phyloP scores from a whole-genome alignment of 2,113 vertebrate species.

The Colossoma macropomum region DNA sequence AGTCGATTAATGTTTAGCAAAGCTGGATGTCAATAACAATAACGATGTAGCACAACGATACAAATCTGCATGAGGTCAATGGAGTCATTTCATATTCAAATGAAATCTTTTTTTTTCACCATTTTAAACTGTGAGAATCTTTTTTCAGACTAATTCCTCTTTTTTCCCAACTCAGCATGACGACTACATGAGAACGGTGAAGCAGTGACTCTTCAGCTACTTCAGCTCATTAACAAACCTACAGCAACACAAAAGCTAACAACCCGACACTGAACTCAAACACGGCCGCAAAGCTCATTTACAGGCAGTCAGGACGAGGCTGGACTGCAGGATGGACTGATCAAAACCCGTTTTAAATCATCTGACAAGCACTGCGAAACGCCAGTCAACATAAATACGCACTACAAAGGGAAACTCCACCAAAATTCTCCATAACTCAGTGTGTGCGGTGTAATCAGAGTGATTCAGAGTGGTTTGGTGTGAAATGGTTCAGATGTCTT shows the following conservation, averaged over 20 bases:
- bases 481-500: too few species aligned
- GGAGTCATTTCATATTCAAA: neutral
- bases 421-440: neutral
- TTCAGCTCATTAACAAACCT: neutral
- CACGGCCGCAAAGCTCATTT: neutral
- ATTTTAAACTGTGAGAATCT: neutral
- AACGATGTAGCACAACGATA: conserved; percentile 9
- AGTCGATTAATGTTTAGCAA: neutral
- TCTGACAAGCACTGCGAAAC: too few species aligned
- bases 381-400: too few species aligned
- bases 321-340: neutral
- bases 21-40: conserved; percentile 2
- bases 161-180: neutral
- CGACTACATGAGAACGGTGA: neutral
- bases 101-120: neutral
- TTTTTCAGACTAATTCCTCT: neutral
- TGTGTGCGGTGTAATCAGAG: too few species aligned
- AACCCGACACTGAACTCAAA: neutral
- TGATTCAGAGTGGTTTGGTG: too few species aligned
- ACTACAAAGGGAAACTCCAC: too few species aligned
- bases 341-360: neutral
- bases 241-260: neutral
- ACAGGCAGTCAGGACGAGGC: too few species aligned
- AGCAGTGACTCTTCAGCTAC: neutral
- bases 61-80: neutral